phyloP scores from a whole-genome alignment of 2,113 vertebrate genomes.

The Chamaea fasciata region DNA sequence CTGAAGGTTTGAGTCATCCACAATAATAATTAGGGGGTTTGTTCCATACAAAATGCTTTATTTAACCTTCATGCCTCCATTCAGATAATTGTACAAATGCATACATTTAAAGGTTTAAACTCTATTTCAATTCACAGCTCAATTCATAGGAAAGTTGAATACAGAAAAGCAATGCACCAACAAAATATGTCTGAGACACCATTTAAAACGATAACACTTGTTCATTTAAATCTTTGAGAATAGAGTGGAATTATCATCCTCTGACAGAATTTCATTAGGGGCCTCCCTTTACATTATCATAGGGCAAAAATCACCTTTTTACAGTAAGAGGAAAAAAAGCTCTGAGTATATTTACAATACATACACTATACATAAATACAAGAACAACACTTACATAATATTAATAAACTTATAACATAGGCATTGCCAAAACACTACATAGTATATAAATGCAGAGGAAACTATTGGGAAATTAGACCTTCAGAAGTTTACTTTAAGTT shows the following conservation, averaged over 20 bases:
- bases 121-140: conserved; percentile 99
- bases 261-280: conserved; percentile 87
- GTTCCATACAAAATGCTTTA: conserved; percentile 99
- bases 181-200: conserved; percentile 94
- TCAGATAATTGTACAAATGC: conserved; percentile 98
- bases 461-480: conserved; percentile 84
- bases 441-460: conserved; percentile 86
- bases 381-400: conserved; percentile 98
- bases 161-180: conserved; percentile 98
- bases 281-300: conserved; percentile 89
- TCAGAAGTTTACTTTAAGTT: conserved; percentile 62
- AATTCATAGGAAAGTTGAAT: conserved; percentile 95
- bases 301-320: conserved; percentile 89
- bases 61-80: conserved; percentile 99
- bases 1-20: conserved; percentile 66
- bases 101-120: conserved; percentile 99
- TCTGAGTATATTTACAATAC: conserved; percentile 99
- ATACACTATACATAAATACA: conserved; percentile 99
- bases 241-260: conserved; percentile 86
- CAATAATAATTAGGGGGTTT: conserved; percentile 69
- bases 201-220: conserved; percentile 88
- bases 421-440: conserved; percentile 89
- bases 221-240: conserved; percentile 88
- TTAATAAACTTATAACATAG: conserved; percentile 94
- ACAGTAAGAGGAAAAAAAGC: conserved; percentile 92